A percentile compares a stretch with the other conserved stretches of the same genome.
phyloP scores from a whole-genome alignment of 2,797 vertebrate species.

The Gymnopithys bicolor region DNA sequence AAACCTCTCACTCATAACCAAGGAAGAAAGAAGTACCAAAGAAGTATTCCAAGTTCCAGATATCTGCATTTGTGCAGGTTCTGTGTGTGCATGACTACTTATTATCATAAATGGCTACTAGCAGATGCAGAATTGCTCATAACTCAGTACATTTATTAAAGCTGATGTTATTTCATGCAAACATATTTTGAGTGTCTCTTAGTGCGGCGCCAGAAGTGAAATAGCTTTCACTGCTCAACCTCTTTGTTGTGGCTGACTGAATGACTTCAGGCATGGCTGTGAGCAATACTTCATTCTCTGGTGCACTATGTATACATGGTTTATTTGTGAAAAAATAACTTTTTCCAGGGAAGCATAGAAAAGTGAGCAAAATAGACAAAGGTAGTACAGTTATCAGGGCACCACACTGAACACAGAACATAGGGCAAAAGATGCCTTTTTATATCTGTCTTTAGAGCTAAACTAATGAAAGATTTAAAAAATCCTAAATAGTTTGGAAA shows the following conservation, averaged over 20 bases:
- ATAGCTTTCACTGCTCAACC: constrained; percentile 39
- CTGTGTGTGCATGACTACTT: neutral
- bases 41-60: neutral
- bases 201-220: neutral
- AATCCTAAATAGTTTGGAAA: neutral
- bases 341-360: neutral
- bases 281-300: constrained; percentile 10
- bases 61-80: neutral
- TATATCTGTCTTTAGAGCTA: neutral
- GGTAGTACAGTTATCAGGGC: neutral
- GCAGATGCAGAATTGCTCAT: neutral
- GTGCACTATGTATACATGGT: neutral
- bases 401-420: neutral
- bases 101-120: neutral
- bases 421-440: neutral
- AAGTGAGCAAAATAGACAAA: neutral
- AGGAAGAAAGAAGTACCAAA: neutral
- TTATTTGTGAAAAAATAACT: neutral
- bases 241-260: constrained; percentile 48
- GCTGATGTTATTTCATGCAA: constrained; percentile 30
- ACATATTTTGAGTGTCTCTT: neutral
- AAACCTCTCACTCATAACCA: neutral
- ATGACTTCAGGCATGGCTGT: constrained; percentile 40
- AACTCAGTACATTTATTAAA: neutral
- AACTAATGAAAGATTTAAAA: neutral